Base-by-base conservation (phyloP, 2,797 vertebrate species). In the Triplophysa bombifrons region DNA sequence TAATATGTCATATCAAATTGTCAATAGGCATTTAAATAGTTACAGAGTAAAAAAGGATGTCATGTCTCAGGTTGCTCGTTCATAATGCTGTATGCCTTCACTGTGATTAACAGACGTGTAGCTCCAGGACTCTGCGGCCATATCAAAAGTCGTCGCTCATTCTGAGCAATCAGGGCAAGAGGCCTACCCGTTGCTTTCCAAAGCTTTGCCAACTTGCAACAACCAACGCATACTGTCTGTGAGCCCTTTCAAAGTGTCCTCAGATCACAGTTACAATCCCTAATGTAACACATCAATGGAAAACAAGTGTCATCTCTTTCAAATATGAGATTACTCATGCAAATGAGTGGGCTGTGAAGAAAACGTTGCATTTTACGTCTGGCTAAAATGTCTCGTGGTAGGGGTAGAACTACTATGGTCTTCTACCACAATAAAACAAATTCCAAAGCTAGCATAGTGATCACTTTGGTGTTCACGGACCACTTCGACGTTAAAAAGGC, bases 91-190 rank as follows among this genome's bases (percentile, higher is more conserved):
- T 13, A 27, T 27, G 56, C 27, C 27, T 81, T 53, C 34, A 6
- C 71, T 80, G 78, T 63, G 78, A 85, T 58, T 48, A 73, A 53
- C 56, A 63, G 48, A 71, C 44, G 92, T 92, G 8, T 50, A 78
- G 64, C 76, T 78, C 56, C 56, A 51, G 76, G 83, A 92, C 94
- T 94, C 91, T 91, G 91, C 93, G 92, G 93, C 89, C 90, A 87
- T 89, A 92, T 92, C 89, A 93, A 92, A 87, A 91, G 86, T 55
- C 69, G 78, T 82, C 78, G 51, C 92, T 93, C 95, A 95, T 98
- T 97, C 95, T 95, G 90, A 96, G 94, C 96, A 97, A 98, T 97
- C 95, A 97, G 96, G 95, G 96, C 95, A 97, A 97, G 94, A 51
- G 90, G 92, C 88, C 87, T 88, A 90, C 88, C 91, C 90, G 87